A percentile compares a stretch with the other conserved stretches of the same genome.
These are phyloP conservation scores for Trididemnum miniatum DNA, from an alignment of 23 tunicate genomes.

Conservation along the genomic window DNA sequence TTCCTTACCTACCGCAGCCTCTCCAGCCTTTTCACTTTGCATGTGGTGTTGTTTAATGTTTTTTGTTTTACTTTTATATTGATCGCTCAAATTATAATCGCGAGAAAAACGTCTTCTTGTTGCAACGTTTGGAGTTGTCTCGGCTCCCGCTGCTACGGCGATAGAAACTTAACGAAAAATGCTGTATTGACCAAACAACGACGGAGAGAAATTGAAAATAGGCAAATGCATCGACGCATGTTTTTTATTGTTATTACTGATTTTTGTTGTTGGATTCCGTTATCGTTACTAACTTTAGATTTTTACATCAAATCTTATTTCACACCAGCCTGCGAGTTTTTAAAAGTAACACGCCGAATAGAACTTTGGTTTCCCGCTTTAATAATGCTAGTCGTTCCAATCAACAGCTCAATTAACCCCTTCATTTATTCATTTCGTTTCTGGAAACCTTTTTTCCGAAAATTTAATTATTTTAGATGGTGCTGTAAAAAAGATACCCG, in stretches of 20 bases:
- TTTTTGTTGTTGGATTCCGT: slow-evolving; percentile 33
- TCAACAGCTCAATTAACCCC: slow-evolving; percentile 24
- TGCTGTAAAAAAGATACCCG: neutral
- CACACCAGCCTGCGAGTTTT: neutral
- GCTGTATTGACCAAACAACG: neutral
- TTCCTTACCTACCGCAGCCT: neutral
- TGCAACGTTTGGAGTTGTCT: neutral
- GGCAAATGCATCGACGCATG: slow-evolving; percentile 30
- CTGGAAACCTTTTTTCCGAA: neutral
- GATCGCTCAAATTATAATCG: slow-evolving; percentile 5
- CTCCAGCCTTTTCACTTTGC: slow-evolving; percentile 17
- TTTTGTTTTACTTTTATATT: slow-evolving; percentile 8
- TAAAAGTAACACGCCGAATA: neutral
- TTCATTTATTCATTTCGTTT: slow-evolving; percentile 25
- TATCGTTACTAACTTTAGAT: neutral
- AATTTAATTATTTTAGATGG: neutral
- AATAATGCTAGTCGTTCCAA: slow-evolving; percentile 4
- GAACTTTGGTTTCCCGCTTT: slow-evolving; percentile 11
- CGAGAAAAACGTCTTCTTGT: slow-evolving; percentile 16
- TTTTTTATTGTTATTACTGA: slow-evolving; percentile 33
- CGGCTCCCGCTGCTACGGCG: neutral
- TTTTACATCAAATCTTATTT: neutral
- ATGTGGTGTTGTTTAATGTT: slow-evolving; percentile 1
- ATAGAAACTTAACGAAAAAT: neutral
- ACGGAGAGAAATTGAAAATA: slow-evolving; percentile 16